These are phyloP conservation scores for Azorinus chamasolen DNA, from an alignment of 2,888 invertebrate species.

Conservation along the genomic window DNA sequence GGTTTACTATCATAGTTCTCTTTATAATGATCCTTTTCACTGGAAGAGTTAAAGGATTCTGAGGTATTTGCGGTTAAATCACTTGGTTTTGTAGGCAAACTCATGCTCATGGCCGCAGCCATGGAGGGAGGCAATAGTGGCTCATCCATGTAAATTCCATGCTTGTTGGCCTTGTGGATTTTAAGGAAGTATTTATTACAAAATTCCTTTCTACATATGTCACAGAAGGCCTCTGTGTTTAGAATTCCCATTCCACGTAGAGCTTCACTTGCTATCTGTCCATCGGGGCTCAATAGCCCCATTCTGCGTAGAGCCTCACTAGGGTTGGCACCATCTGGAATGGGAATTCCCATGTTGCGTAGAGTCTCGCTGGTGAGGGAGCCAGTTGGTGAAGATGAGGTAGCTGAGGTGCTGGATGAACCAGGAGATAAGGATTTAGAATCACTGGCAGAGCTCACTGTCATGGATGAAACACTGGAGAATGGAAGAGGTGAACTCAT, in stretches of 20 bases:
- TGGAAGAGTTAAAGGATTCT: constrained; percentile 58
- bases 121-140: constrained; percentile 61
- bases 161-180: constrained; percentile 86
- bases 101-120: constrained; percentile 58
- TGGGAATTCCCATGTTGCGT: constrained; percentile 61
- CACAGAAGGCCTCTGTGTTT: constrained; percentile 95
- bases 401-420: constrained; percentile 57
- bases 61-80: constrained; percentile 69
- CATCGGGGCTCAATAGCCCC: constrained; percentile 57
- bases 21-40: constrained; percentile 58
- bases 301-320: constrained; percentile 60
- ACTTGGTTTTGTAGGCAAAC: constrained; percentile 63
- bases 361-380: constrained; percentile 55
- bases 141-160: constrained; percentile 80
- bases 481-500: constrained; percentile 77
- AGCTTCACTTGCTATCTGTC: constrained; percentile 66
- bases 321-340: constrained; percentile 63
- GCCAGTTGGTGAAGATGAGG: constrained; percentile 64
- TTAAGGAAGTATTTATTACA: constrained; percentile 85
- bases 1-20: constrained; percentile 68
- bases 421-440: constrained; percentile 54
- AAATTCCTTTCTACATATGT: constrained; percentile 91
- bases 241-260: constrained; percentile 73
- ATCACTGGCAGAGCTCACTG: constrained; percentile 50
- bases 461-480: constrained; percentile 52